Percentiles rank a stretch among this genome's conserved stretches.
These are phyloP conservation scores for Trisateles emortualis DNA, from an alignment of 2,888 invertebrate genomes.

Conservation along the genomic window DNA sequence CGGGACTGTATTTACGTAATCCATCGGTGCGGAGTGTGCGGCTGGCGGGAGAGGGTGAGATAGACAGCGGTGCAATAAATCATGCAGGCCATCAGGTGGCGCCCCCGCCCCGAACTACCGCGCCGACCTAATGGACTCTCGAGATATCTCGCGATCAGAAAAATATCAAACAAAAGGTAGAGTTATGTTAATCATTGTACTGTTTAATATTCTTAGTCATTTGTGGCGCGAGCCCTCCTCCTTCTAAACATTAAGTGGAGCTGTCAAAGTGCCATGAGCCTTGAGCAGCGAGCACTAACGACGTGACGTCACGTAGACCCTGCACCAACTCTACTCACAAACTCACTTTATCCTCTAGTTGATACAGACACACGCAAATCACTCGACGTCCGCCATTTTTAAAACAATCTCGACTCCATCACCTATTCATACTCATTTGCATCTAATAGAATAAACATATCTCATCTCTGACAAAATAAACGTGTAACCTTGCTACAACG, in stretches of 20 bases:
- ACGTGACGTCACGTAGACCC: neutral
- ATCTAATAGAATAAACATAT: neutral
- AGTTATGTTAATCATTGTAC: neutral
- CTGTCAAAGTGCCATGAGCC: neutral
- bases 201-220: neutral
- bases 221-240: neutral
- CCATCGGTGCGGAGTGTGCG: slow-evolving; percentile 3
- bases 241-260: neutral
- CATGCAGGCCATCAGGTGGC: slow-evolving; percentile 19
- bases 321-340: too few relatives aligned
- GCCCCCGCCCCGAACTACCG: slow-evolving; percentile 2
- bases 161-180: slow-evolving; percentile 4
- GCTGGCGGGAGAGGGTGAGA: neutral
- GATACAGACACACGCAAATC: neutral
- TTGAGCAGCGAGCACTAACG: neutral
- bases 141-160: slow-evolving; percentile 4
- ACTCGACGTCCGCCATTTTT: too few relatives aligned
- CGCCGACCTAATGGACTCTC: slow-evolving; percentile 5
- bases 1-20: slow-evolving; percentile 3
- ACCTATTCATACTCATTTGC: too few relatives aligned
- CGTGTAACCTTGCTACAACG: neutral
- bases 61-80: slow-evolving; percentile 13
- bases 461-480: neutral
- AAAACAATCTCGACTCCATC: too few relatives aligned
- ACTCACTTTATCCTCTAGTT: neutral